Evolutionary conservation across 2,888 invertebrate species (phyloP), one percentile per base, ranked within the genome.

Genomic region (Torymus auratus): DNA sequence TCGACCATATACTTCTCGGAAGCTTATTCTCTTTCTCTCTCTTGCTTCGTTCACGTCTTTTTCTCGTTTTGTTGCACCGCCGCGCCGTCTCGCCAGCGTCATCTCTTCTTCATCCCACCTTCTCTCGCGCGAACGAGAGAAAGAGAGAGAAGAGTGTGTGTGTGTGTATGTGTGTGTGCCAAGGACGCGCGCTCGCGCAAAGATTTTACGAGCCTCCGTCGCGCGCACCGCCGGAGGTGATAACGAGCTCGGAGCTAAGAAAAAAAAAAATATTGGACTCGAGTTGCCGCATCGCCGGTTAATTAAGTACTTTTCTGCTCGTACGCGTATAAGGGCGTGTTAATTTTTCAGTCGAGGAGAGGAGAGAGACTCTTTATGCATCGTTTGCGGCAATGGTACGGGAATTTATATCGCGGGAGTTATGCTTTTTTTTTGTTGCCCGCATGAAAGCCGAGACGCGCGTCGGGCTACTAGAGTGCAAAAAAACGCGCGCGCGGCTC

Each of bases 301-400:
- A 71, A 78, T 78, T 70, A 65, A 64, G 70, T 65, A 52, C 58
- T 56, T 55, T 56, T n/a, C 55, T 65, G 13, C 62, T 56, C 13
- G 23, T 13, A 12, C 20, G 20, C 41, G 15, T 13, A 4, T 50
- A 67, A 60, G 20, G 17, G n/a, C 14, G 20, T 13, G 20, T 55
- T 78, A 60, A 67, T 67, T 53, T 67, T 67, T 72, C 50, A 23
- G 5, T 17, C 17, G 17, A 17, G 52, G 12, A 50, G 20, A 7
- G 56, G 56, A 15, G 23, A 53, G 53, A 20, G 53, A 55, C 14
- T 52, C 12, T 55, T 61, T 72, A 55, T 41, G 67, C 67, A 50
- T 67, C 67, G 41, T 68, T 72, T 52, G 7, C 60, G 50, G 15
- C 28, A 28, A 28, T 20, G 71, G 1, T 17, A 50, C n/a, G 15